Evolutionary conservation across 2,888 invertebrate species (phyloP), one percentile per base, ranked within the genome.

Genomic region (Fabriciana adippe): DNA sequence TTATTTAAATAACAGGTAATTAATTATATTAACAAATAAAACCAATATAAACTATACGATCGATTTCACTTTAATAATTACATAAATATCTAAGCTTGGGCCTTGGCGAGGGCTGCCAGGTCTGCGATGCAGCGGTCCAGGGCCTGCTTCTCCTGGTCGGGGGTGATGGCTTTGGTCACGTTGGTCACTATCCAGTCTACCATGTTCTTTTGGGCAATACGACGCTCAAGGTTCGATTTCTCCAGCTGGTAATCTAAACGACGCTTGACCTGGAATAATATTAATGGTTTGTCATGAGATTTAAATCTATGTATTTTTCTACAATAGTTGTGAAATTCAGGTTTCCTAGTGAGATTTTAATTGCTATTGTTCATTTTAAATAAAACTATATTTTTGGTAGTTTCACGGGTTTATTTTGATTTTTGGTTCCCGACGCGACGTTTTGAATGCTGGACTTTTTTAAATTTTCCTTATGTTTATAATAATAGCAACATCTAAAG

Each of bases 201-300:
- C 96, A 99, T 96, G 88, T 99, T 97, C 87, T 96, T 97, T 89
- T 99, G 99, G 76, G 96, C 94, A 72, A 99, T 94, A 76, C 97
- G 96, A 57, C 96, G 95, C 82, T 98, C 97, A 65, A 97, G 92
- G 78, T 94, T 95, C 76, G 96, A 94, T 79, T 96, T 95, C 87
- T 98, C 98, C 6, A 97, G 94, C 91, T 99, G 98, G 90, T 97
- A 99, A 90, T 99, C 99, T 79, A 98, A 93, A 62, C 97, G 95
- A 74, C 94, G 95, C 88, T 97, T 97, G 6, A 97, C 96, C 96
- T 96, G 81, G 2, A 11, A 26, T 11, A 41, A 41, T 41, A 41
- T 41, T 8, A 41, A 41, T 41, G 11, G 35, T 41, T 41, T 41
- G 35, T 41, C 11, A 11, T 41, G 1, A 41, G 8, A 41, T 26